These are phyloP conservation scores for Platanista minor DNA, from an alignment of 2,113 vertebrate genomes.

Conservation along the genomic window DNA sequence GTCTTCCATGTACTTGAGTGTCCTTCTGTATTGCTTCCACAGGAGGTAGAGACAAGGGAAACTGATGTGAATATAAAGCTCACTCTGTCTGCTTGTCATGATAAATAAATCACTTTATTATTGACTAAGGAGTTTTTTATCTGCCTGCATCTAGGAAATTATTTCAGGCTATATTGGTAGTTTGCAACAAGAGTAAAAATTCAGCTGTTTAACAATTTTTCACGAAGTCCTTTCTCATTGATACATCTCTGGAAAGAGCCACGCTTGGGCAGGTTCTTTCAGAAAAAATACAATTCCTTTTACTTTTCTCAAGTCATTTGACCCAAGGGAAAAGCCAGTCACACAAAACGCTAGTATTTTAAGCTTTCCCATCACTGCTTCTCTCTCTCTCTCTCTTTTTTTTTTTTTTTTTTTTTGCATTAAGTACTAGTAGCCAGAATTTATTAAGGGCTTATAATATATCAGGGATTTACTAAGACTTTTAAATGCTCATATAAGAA, in stretches of 20 bases:
- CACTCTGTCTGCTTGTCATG: background rate
- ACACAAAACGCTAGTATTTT: background rate
- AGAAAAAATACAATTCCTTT: background rate
- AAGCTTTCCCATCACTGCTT: background rate
- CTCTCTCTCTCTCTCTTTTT: background rate
- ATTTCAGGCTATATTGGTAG: background rate
- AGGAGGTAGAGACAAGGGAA: accelerated
- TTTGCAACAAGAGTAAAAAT: background rate
- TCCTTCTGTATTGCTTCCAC: background rate
- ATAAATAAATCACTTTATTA: background rate
- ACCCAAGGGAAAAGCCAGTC: accelerated
- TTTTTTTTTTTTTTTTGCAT: background rate
- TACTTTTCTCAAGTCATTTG: background rate
- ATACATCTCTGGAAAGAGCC: background rate
- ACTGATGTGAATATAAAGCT: background rate
- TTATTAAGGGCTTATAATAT: background rate
- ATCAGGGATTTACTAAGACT: background rate
- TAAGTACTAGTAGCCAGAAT: background rate
- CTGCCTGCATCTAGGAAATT: background rate
- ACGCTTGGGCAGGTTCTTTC: background rate
- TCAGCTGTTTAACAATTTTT: background rate
- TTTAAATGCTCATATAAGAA: background rate
- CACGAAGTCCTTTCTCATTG: background rate
- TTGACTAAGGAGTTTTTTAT: background rate
- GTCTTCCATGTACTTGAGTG: background rate